These are phyloP conservation scores for Dolomedes plantarius DNA, from an alignment of 2,888 invertebrate genomes.

Conservation along the genomic window DNA sequence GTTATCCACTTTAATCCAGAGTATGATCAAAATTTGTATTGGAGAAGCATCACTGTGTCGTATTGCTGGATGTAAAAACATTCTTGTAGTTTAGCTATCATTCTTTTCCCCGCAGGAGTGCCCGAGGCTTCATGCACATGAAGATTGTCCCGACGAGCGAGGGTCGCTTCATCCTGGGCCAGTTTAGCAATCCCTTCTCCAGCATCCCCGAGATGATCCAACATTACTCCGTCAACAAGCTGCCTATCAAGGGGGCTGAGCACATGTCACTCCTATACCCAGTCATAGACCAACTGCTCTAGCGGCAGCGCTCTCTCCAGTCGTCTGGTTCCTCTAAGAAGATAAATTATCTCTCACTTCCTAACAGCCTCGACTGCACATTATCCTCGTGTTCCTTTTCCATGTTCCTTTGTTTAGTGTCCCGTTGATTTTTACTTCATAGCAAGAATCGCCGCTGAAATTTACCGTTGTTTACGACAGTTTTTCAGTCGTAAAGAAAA, in stretches of 20 bases:
- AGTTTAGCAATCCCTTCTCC: constrained; percentile 93
- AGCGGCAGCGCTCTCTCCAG: too few relatives aligned
- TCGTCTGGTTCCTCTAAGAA: too few relatives aligned
- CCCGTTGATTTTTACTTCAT: background rate
- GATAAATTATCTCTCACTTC: background rate
- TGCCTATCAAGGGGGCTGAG: constrained; percentile 96
- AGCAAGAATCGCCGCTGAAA: too few relatives aligned
- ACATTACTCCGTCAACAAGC: constrained; percentile 93
- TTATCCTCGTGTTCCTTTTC: background rate
- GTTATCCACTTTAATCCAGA: too few relatives aligned
- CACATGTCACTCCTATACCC: constrained; percentile 97
- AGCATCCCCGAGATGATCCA: constrained; percentile 96
- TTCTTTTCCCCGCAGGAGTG: constrained; percentile 85
- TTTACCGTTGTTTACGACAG: too few relatives aligned
- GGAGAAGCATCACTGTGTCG: too few relatives aligned
- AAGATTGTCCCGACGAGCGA: constrained; percentile 86
- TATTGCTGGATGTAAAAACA: too few relatives aligned
- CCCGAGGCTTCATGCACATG: constrained; percentile 97
- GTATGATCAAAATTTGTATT: too few relatives aligned
- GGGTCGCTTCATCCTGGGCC: constrained; percentile 91
- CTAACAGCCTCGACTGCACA: background rate
- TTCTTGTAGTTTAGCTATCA: too few relatives aligned
- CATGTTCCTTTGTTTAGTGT: background rate
- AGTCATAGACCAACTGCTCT: constrained; percentile 87
- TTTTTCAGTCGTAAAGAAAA: too few relatives aligned